Conservation (phyloP, 2,888 invertebrate species). For the Julus scandinavius region DNA sequence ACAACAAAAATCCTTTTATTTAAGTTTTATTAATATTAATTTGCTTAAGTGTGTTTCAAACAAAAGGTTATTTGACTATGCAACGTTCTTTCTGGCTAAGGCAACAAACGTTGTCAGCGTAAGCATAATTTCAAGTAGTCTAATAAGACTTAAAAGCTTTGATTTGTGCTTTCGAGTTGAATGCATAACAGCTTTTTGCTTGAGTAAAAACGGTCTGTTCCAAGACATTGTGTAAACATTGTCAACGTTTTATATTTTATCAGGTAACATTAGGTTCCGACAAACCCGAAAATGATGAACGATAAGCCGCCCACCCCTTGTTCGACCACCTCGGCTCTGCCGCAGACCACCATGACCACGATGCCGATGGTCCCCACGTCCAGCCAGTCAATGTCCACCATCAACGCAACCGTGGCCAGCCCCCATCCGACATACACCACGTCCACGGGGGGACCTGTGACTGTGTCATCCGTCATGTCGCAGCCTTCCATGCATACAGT, state of each 20-base stretch:
- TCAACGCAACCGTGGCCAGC: not conserved
- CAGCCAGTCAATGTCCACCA: slow-evolving; percentile 31
- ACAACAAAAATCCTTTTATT: no score
- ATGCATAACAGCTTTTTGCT: no score
- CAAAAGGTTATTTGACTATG: no score
- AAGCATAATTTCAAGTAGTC: no score
- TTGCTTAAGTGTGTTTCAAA: no score
- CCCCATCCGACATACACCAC: slow-evolving; percentile 7
- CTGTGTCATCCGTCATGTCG: not conserved
- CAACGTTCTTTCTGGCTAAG: no score
- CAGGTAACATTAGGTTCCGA: not conserved
- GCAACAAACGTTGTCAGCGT: no score
- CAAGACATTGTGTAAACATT: not conserved
- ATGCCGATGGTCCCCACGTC: slow-evolving; percentile 13
- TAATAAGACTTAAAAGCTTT: no score
- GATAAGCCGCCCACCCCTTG: slow-evolving; percentile 29
- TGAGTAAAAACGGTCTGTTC: no score
- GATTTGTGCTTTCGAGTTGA: no score
- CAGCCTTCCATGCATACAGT: slow-evolving; percentile 55
- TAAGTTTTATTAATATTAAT: no score
- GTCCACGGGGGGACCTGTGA: slow-evolving; percentile 2
- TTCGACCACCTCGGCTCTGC: slow-evolving; percentile 21
- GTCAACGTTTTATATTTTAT: not conserved
- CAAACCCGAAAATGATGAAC: slow-evolving; percentile 5
- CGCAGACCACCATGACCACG: slow-evolving; percentile 30